Evolutionary conservation across 2,888 invertebrate genomes (phyloP).

Genomic region (Diadegma fenestrale): DNA sequence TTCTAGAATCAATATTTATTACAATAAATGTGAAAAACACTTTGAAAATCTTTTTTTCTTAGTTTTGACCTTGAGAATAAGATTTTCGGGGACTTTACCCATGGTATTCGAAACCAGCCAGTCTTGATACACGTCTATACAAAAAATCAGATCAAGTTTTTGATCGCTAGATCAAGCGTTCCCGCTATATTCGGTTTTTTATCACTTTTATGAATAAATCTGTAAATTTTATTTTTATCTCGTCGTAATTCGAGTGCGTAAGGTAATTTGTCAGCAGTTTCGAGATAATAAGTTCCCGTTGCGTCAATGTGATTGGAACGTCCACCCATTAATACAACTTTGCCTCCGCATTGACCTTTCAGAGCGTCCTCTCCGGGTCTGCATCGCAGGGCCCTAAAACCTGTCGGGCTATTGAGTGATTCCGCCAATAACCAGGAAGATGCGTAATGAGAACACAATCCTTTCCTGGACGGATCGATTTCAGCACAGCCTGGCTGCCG

Average conservation of each 20-base stretch:
- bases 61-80: too few relatives aligned
- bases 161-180: too few relatives aligned
- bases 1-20: too few relatives aligned
- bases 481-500: constrained; percentile 68
- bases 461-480: background rate
- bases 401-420: background rate
- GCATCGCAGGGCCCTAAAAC: background rate
- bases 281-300: background rate
- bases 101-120: too few relatives aligned
- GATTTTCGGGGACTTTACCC: too few relatives aligned
- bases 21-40: too few relatives aligned
- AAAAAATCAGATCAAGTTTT: too few relatives aligned
- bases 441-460: constrained; percentile 62
- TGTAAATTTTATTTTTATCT: background rate
- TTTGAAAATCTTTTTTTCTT: too few relatives aligned
- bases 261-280: background rate
- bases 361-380: background rate
- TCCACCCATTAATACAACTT: background rate
- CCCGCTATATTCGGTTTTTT: too few relatives aligned
- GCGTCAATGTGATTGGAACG: background rate
- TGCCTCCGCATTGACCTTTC: background rate
- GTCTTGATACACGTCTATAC: too few relatives aligned
- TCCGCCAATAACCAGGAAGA: background rate
- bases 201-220: too few relatives aligned
- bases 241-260: background rate